These are phyloP conservation scores for Picathartes gymnocephalus DNA, from an alignment of 2,113 vertebrate genomes.

Conservation along the genomic window DNA sequence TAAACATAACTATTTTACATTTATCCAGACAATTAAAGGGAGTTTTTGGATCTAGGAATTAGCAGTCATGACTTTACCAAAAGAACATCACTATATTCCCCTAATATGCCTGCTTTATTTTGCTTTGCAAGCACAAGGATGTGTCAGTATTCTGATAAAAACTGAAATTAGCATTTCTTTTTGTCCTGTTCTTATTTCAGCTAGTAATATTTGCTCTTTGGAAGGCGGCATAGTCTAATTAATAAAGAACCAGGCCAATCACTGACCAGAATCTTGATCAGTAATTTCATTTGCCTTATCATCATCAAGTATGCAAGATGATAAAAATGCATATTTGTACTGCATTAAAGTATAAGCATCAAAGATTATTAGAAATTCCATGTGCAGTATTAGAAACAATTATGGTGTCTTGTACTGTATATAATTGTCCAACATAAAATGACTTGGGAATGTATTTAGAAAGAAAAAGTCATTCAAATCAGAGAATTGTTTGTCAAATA, in stretches of 20 bases:
- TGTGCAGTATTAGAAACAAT: neutral
- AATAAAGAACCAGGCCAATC: neutral
- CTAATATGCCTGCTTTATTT: neutral
- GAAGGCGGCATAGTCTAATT: neutral
- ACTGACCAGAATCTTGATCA: neutral
- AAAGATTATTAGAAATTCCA: neutral
- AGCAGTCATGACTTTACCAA: slow-evolving; percentile 20
- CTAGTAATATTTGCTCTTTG: slow-evolving; percentile 34
- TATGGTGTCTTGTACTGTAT: neutral
- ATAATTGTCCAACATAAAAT: neutral
- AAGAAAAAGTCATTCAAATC: neutral
- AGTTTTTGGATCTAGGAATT: neutral
- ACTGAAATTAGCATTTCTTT: slow-evolving; percentile 52
- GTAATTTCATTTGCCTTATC: neutral
- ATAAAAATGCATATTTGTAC: neutral
- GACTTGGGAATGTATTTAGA: neutral
- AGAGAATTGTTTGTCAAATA: neutral
- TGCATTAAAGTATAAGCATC: neutral
- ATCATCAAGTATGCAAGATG: neutral
- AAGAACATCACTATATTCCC: slow-evolving; percentile 28
- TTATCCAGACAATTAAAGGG: slow-evolving; percentile 16
- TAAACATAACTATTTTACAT: neutral
- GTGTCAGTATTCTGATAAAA: slow-evolving; percentile 60
- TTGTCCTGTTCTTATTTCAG: slow-evolving; percentile 54
- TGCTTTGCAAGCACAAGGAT: slow-evolving; percentile 25